phyloP scores from a whole-genome alignment of 53 echinoderm and acorn worm genomes.

The Crossaster papposus region DNA sequence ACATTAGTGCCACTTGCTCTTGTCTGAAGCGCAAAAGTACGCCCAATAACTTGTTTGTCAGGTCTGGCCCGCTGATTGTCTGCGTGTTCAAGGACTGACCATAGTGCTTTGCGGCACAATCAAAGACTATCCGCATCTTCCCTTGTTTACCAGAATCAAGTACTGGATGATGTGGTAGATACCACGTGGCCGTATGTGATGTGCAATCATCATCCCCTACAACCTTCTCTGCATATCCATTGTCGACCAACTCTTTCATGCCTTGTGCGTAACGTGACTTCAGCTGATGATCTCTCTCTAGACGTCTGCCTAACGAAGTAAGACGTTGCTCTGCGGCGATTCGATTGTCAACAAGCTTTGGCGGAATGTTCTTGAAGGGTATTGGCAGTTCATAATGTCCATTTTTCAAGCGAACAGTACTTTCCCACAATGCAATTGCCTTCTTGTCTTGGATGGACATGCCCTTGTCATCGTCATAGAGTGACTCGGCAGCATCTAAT shows the following conservation, averaged over 20 bases:
- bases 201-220: neutral
- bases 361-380: neutral
- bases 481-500: conserved; percentile 26
- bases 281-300: conserved; percentile 14
- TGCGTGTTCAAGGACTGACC: conserved; percentile 22
- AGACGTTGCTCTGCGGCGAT: conserved; percentile 17
- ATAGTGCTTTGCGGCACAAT: conserved; percentile 29
- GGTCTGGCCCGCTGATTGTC: conserved; percentile 5
- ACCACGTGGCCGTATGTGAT: neutral
- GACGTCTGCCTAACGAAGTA: neutral
- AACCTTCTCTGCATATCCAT: neutral
- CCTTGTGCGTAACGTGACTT: too few relatives aligned
- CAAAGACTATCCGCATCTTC: conserved; percentile 42
- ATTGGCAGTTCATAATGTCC: conserved; percentile 51
- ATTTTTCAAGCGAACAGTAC: conserved; percentile 1
- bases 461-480: too few relatives aligned
- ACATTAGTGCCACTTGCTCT: neutral
- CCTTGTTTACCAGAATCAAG: conserved; percentile 15
- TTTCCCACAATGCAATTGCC: conserved; percentile 23
- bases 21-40: conserved; percentile 12
- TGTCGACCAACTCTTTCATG: too few relatives aligned
- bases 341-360: neutral
- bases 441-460: too few relatives aligned
- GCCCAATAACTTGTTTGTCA: conserved; percentile 19
- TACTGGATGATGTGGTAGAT: conserved; percentile 36